Conservation (phyloP, 1,140 invertebrate species). For the Papilio machaon region DNA sequence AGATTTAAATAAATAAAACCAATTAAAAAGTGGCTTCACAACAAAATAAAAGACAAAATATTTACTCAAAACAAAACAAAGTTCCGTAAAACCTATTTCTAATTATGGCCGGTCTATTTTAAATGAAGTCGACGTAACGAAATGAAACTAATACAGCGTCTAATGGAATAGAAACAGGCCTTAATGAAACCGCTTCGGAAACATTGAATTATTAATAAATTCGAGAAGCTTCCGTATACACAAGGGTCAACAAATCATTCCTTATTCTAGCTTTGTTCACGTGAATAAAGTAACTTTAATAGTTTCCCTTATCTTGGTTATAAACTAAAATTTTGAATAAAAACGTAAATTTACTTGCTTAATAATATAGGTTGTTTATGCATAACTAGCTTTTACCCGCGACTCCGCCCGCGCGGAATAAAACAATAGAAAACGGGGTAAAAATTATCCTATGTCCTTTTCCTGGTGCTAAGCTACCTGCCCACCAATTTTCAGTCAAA, state of each 20-base stretch:
- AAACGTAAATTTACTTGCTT: not conserved
- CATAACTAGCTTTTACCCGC: too few species aligned
- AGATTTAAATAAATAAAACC: too few species aligned
- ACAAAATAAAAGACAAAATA: not conserved
- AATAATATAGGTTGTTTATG: too few species aligned
- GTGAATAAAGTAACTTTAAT: not conserved
- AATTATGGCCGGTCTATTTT: not conserved
- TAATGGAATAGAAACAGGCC: conserved; percentile 2
- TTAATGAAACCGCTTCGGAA: not conserved
- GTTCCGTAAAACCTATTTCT: not conserved
- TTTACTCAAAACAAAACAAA: not conserved
- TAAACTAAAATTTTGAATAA: not conserved
- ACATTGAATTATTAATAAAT: not conserved
- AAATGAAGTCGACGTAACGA: not conserved
- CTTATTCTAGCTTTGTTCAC: not conserved
- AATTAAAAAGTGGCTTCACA: not conserved
- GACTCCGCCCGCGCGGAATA: too few species aligned
- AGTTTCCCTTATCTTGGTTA: not conserved
- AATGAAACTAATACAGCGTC: not conserved
- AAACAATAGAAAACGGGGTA: too few species aligned
- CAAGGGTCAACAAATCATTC: not conserved
- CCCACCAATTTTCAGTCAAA: too few species aligned
- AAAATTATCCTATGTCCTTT: too few species aligned
- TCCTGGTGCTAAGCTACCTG: too few species aligned
- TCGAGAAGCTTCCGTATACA: not conserved